Percentiles rank a stretch among this genome's conserved stretches.
Evolutionary conservation across 2,113 vertebrate species (phyloP).

Genomic region (Phrynocephalus versicolor): DNA sequence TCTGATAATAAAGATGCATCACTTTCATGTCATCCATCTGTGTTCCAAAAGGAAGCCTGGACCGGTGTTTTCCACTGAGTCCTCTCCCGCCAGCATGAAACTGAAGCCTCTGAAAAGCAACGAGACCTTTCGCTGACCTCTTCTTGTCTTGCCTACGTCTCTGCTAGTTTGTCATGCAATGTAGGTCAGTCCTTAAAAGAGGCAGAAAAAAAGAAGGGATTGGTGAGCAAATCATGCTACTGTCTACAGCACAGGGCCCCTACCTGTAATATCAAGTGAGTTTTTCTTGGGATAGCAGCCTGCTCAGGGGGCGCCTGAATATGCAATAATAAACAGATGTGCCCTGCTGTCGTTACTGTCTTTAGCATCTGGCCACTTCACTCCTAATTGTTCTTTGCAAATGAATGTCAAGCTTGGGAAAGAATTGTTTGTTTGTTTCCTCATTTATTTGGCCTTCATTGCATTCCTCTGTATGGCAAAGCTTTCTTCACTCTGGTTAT

Average conservation of each 20-base stretch:
- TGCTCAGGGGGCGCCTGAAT: neutral
- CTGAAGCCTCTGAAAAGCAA: neutral
- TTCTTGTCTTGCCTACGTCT: neutral
- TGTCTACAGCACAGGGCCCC: neutral
- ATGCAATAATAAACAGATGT: neutral
- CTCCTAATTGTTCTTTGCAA: neutral
- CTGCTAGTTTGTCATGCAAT: neutral
- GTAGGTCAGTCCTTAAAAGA: constrained; percentile 3
- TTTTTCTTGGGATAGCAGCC: neutral
- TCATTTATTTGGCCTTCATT: neutral
- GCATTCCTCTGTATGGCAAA: neutral
- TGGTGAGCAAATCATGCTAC: neutral
- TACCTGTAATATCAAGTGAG: neutral
- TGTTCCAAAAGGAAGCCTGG: constrained; percentile 16
- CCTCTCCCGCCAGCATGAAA: neutral
- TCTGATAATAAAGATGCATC: constrained; percentile 41
- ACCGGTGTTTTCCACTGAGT: constrained; percentile 14
- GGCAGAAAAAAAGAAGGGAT: neutral
- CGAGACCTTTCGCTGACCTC: constrained; percentile 34
- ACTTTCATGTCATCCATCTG: constrained; percentile 25
- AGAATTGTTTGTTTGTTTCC: neutral
- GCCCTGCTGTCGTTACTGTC: neutral
- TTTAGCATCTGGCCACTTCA: neutral
- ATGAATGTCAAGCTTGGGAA: neutral
- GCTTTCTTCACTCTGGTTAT: no score